A percentile compares a stretch with the other conserved stretches of the same genome.
Evolutionary conservation across 2,888 invertebrate species (phyloP).

Genomic region (Tetranychus piercei): DNA sequence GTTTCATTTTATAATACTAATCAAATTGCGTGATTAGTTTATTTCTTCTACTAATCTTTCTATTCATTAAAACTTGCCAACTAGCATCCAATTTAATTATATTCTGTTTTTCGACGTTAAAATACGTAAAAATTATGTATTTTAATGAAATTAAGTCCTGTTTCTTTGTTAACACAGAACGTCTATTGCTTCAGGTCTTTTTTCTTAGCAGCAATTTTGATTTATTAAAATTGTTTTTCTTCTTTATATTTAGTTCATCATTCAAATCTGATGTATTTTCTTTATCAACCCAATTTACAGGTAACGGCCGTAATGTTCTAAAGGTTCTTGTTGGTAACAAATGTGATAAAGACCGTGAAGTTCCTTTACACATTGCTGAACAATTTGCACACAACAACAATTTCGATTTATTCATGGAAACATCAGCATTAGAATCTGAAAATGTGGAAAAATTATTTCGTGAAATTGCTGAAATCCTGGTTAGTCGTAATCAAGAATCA

Average conservation of each 20-base stretch:
- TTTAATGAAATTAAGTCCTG: no score
- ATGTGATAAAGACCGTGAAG: conserved; percentile 85
- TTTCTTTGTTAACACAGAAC: no score
- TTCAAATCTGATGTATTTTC: neutral
- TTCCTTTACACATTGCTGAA: conserved; percentile 76
- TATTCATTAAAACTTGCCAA: no score
- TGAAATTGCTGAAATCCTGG: conserved; percentile 54
- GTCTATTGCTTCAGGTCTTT: no score
- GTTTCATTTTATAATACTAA: no score
- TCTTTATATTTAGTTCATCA: neutral
- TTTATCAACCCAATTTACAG: neutral
- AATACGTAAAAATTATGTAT: no score
- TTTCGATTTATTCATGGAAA: conserved; percentile 85
- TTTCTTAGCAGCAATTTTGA: no score
- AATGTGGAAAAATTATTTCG: conserved; percentile 90
- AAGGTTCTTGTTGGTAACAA: conserved; percentile 94
- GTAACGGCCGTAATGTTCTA: conserved; percentile 61
- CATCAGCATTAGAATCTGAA: conserved; percentile 91
- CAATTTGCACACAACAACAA: conserved; percentile 86
- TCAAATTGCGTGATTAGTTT: no score
- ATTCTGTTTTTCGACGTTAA: no score
- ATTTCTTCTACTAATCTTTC: no score
- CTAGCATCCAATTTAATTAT: no score
- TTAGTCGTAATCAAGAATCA: conserved; percentile 6
- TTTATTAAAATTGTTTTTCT: neutral